Conservation (phyloP, 2,113 vertebrate genomes). For the Polyodon spathula region DNA sequence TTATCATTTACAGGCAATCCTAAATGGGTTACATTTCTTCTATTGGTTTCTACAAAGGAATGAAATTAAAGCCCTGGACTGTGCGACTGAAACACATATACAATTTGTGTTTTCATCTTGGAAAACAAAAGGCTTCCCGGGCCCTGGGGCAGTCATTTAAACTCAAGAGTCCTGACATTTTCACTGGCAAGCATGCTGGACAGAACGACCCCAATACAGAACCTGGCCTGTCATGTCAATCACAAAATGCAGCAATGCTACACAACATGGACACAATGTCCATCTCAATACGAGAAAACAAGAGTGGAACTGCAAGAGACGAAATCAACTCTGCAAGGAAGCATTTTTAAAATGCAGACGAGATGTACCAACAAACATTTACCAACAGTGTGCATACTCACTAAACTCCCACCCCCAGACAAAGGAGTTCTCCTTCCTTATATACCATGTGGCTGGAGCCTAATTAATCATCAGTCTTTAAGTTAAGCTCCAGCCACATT, state of each 20-base stretch:
- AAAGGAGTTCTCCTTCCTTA: too few relatives aligned
- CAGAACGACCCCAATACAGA: slow-evolving; percentile 81
- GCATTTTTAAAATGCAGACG: too few relatives aligned
- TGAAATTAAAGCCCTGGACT: slow-evolving; percentile 82
- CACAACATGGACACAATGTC: slow-evolving; percentile 38
- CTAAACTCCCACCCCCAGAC: too few relatives aligned
- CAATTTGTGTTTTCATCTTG: slow-evolving; percentile 97
- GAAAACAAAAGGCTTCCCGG: slow-evolving; percentile 84
- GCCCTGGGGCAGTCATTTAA: slow-evolving; percentile 91
- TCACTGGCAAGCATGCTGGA: slow-evolving; percentile 93
- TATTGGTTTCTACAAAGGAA: slow-evolving; percentile 79
- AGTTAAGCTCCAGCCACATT: too few relatives aligned
- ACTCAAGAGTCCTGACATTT: slow-evolving; percentile 96
- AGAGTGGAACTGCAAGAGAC: background rate
- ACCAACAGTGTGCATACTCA: too few relatives aligned
- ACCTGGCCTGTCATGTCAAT: slow-evolving; percentile 74
- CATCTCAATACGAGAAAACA: slow-evolving; percentile 15
- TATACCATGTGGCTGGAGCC: too few relatives aligned
- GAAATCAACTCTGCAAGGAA: too few relatives aligned
- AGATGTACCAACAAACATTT: too few relatives aligned
- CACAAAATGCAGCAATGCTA: slow-evolving; percentile 60
- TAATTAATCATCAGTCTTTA: too few relatives aligned
- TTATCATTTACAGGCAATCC: slow-evolving; percentile 98
- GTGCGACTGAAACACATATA: slow-evolving; percentile 77
- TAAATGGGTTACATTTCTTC: slow-evolving; percentile 70